Conservation (phyloP, 53 echinoderm and acorn worm genomes). For the Mesocentrotus franciscanus region DNA sequence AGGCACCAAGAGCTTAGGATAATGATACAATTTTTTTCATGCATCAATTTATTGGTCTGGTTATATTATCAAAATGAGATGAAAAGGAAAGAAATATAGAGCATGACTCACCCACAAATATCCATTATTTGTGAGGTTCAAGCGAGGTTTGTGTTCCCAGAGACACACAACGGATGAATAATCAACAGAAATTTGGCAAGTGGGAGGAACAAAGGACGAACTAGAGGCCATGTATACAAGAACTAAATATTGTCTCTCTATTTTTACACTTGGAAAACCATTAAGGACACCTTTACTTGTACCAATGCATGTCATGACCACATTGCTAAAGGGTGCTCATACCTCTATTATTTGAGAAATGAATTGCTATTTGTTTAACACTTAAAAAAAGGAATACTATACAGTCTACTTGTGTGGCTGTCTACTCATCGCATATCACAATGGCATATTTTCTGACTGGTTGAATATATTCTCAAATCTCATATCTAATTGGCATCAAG, state of each 20-base stretch:
- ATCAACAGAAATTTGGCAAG: conserved; percentile 11
- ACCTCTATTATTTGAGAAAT: not conserved
- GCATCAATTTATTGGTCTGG: conserved; percentile 30
- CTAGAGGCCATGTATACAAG: conserved; percentile 27
- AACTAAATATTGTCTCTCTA: conserved; percentile 37
- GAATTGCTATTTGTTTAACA: not conserved
- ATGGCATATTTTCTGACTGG: not conserved
- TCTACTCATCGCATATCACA: not conserved
- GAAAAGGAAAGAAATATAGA: conserved; percentile 43
- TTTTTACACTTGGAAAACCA: not conserved
- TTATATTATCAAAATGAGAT: not conserved
- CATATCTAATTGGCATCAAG: not conserved
- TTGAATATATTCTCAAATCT: not conserved
- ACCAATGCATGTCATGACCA: not conserved
- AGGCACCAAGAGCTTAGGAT: not conserved
- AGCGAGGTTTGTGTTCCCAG: conserved; percentile 48
- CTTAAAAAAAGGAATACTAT: not conserved
- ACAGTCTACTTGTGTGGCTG: not conserved
- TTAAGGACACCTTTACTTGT: conserved; percentile 42
- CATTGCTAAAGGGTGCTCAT: conserved; percentile 9
- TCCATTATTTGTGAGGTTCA: conserved; percentile 60
- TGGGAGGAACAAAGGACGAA: conserved; percentile 1
- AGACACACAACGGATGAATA: conserved; percentile 48
- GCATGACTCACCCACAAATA: conserved; percentile 54
- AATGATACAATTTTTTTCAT: not conserved